Evolutionary conservation across 1,140 invertebrate genomes (phyloP), one percentile per base, ranked within the genome.

Genomic region (Aphelenchoides besseyi): DNA sequence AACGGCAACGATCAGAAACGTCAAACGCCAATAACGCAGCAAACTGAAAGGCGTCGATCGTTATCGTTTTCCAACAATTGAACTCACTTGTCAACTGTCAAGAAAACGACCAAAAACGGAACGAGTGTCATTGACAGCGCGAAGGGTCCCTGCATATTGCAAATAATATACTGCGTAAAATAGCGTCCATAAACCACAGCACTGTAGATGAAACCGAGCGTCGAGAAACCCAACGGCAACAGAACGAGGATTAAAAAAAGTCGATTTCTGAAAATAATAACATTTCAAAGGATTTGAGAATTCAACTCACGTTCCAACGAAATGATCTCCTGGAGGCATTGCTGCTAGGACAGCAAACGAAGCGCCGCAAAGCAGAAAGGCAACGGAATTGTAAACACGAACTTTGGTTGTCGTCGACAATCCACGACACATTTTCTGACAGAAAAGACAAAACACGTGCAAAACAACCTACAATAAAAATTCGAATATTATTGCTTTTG

Each of bases 121-220:
- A 71, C 64, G 26, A 71, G 29, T 28, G 66, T 55, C 23, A 74
- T 61, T 2, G 74, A 68, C 18, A 76, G 30, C 5, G 74, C 74
- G 30, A 76, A 76, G 23, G 64, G 41, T 2, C 72, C 29, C 68
- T 77, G 75, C 52, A 76, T 53, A 41, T 71, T 33, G 12, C 69
- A 36, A 1, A 76, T 48, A 66, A 76, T 77, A 53, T 68, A 69
- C 48, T 76, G 72, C n/a, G 74, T 59, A 57, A 72, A 76, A 54
- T 68, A 71, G 8, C 63, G 75, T 8, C 70, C 70, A 69, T 67
- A 76, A 12, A 77, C 57, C 18, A 74, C 63, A 16, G 74, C 29
- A 61, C 57, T 52, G 37, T 76, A 59, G 16, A 76, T 54, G 57
- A 77, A 77, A 16, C 74, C 74, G 23, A 48, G 41, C 9, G 74